Evolutionary conservation across 2,113 vertebrate genomes (phyloP).

Genomic region (Haemorhous mexicanus): DNA sequence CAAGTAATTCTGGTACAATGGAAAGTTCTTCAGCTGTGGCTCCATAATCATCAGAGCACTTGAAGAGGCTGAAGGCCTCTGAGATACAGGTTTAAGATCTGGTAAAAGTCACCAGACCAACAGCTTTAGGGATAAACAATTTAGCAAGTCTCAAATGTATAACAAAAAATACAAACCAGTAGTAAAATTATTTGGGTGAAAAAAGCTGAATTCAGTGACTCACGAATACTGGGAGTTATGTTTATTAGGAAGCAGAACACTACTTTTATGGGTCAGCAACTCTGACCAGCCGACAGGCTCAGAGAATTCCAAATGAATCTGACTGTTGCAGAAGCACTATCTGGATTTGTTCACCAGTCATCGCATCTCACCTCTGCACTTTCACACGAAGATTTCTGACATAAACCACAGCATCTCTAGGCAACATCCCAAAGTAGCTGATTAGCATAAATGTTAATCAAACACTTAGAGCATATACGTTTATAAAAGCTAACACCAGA

Average conservation of each 20-base stretch:
- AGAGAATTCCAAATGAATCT: neutral
- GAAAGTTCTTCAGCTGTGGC: neutral
- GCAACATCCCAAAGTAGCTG: neutral
- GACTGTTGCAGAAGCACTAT: neutral
- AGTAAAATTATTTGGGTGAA: neutral
- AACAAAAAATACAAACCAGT: neutral
- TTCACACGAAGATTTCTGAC: neutral
- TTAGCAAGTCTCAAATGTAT: neutral
- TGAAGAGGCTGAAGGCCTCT: neutral
- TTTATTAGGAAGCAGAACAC: neutral
- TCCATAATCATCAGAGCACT: neutral
- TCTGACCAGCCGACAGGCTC: neutral
- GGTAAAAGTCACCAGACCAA: neutral
- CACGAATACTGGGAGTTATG: accelerated
- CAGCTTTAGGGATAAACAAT: neutral
- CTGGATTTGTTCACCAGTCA: neutral
- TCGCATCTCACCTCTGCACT: neutral
- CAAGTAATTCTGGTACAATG: neutral
- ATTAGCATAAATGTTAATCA: neutral
- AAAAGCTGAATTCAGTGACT: neutral
- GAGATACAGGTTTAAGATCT: neutral
- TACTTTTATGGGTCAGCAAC: neutral
- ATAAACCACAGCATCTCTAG: neutral
- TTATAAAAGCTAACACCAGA: neutral
- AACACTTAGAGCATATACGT: neutral